phyloP scores from a whole-genome alignment of 2,888 invertebrate genomes.

The Andrena dorsata region DNA sequence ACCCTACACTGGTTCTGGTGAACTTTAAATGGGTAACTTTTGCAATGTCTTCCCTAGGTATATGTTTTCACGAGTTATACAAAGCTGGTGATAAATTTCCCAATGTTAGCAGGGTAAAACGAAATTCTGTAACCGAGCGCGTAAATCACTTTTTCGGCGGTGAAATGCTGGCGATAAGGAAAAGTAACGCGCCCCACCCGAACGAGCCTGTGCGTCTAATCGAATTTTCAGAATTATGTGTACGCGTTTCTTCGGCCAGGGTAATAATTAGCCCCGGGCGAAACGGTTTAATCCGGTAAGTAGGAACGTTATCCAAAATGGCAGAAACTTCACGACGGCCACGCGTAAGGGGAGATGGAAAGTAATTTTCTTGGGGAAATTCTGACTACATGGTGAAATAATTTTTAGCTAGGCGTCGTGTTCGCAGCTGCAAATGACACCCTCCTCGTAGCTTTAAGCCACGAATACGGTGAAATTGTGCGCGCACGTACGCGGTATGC shows the following conservation, averaged over 20 bases:
- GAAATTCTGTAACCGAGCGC: neutral
- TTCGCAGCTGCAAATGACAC: conserved; percentile 23
- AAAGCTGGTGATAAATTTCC: neutral
- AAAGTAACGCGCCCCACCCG: neutral
- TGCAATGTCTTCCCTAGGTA: too few relatives aligned
- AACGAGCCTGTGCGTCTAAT: neutral
- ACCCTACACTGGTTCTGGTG: too few relatives aligned
- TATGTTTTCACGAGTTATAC: too few relatives aligned
- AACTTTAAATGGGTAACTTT: too few relatives aligned
- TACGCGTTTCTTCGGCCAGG: neutral
- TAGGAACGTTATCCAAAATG: neutral
- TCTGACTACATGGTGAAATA: conserved; percentile 13
- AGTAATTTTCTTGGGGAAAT: conserved; percentile 14
- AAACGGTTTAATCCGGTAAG: neutral
- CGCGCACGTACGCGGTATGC: neutral
- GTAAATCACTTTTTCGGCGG: neutral
- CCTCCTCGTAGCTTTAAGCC: neutral
- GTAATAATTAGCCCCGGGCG: conserved; percentile 2
- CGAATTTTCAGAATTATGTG: conserved; percentile 1
- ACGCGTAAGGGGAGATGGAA: neutral
- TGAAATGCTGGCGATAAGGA: neutral
- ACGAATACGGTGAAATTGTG: neutral
- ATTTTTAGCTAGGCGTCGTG: conserved; percentile 14
- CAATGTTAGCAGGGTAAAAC: neutral
- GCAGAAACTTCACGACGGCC: conserved; percentile 4